These are phyloP conservation scores for Andrena chrysosceles DNA, from an alignment of 2,888 invertebrate genomes.

Conservation along the genomic window DNA sequence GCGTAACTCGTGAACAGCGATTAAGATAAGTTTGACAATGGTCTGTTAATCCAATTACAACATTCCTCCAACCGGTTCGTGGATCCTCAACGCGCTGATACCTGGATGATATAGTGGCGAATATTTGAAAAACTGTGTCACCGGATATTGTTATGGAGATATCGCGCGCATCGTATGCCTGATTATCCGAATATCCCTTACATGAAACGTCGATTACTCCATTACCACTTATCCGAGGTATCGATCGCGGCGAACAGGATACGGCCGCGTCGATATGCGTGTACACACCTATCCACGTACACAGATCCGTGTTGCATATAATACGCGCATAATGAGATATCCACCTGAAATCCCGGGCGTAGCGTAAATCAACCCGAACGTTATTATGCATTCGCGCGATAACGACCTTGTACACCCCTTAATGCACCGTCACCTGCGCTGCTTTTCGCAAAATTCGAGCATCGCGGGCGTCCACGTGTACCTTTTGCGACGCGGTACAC, in stretches of 20 bases:
- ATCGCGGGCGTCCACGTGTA: background rate
- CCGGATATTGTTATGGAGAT: constrained; percentile 67
- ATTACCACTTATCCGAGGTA: constrained; percentile 71
- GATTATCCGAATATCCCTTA: constrained; percentile 71
- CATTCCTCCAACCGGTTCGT: constrained; percentile 36
- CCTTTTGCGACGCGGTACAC: constrained; percentile 3
- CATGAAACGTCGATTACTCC: constrained; percentile 74
- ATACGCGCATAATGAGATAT: constrained; percentile 66
- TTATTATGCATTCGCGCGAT: constrained; percentile 59
- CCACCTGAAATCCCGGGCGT: constrained; percentile 65
- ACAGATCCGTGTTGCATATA: constrained; percentile 42
- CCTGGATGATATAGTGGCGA: constrained; percentile 16
- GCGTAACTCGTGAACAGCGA: constrained; percentile 16
- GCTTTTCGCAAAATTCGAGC: constrained; percentile 53
- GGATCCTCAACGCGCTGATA: constrained; percentile 4
- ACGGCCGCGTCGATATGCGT: constrained; percentile 35
- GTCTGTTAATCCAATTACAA: constrained; percentile 65
- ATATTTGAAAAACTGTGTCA: constrained; percentile 58
- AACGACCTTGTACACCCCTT: constrained; percentile 53
- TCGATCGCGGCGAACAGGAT: constrained; percentile 67
- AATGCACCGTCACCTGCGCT: constrained; percentile 59
- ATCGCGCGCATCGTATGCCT: constrained; percentile 55
- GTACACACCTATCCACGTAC: constrained; percentile 24
- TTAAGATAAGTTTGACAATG: constrained; percentile 55
- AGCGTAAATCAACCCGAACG: constrained; percentile 66